These are phyloP conservation scores for Dryadula phaetusa DNA, from an alignment of 2,888 invertebrate genomes.

Conservation along the genomic window DNA sequence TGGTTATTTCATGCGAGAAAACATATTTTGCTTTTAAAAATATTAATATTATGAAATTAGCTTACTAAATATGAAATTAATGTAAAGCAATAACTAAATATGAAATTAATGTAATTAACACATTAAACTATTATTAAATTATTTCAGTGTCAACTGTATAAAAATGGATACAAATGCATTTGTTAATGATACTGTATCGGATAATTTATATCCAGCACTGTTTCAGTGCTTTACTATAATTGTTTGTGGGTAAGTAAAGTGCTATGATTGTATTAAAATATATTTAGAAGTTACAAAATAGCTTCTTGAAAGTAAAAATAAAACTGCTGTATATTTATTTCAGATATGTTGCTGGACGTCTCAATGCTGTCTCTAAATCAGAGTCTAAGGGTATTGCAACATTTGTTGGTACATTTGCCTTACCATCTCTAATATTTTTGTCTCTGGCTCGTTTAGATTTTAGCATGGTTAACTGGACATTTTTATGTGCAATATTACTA, in stretches of 20 bases:
- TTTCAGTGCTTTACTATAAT: constrained; percentile 96
- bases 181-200: constrained; percentile 77
- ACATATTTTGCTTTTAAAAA: no score
- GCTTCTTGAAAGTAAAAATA: background rate
- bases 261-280: background rate
- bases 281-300: background rate
- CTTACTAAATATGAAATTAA: no score
- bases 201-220: constrained; percentile 95
- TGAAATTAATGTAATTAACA: no score
- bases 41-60: no score
- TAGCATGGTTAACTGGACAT: constrained; percentile 94
- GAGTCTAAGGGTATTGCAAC: constrained; percentile 96
- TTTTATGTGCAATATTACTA: constrained; percentile 92
- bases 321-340: constrained; percentile 18
- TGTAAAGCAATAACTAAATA: no score
- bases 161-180: constrained; percentile 53
- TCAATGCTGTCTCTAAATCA: constrained; percentile 91
- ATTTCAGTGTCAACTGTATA: background rate
- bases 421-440: constrained; percentile 96
- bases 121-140: background rate
- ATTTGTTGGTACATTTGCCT: constrained; percentile 96
- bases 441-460: constrained; percentile 94
- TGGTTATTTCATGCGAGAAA: no score
- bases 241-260: constrained; percentile 90
- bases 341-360: constrained; percentile 93